Evolutionary conservation across 2,888 invertebrate species (phyloP), one percentile per base, ranked within the genome.

Genomic region (Cephus rjabovi): DNA sequence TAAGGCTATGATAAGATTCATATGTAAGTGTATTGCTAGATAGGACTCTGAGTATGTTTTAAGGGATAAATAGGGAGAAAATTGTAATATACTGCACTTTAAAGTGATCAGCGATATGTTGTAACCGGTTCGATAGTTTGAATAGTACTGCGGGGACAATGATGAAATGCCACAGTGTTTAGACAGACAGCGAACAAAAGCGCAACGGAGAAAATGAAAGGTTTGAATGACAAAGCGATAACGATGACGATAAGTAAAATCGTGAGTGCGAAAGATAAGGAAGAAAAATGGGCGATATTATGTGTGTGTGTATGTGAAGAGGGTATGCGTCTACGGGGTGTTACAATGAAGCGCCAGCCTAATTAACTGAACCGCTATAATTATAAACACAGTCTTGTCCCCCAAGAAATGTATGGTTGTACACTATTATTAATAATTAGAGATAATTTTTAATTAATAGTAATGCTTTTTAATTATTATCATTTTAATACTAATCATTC

Each of bases 391-490:
- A 85, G 87, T 87, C 85, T 85, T 87, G 79, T 86, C 84, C 84
- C 86, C 79, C 83, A 85, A 87, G 85, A 84, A 85, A 86, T 87
- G 88, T 89, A 90, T 91, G 90, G 88, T 90, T 91, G 91, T 91
- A 90, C 86, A 91, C 90, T 90, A 91, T 90, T 91, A 91, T 89
- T 90, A 90, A 89, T 90, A 90, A 90, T 89, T 89, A 86, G 90
- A 90, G 89, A 86, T 89, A 90, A 90, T 88, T 91, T 90, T 89
- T 90, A 90, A 90, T 89, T 89, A 83, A 86, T 90, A 90, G 87
- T 86, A 87, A 85, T 89, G 87, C 88, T 88, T 86, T 87, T 88
- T 87, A 89, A 89, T 86, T 88, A 85, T 89, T 90, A 90, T 90
- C 88, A 87, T 90, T 91, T 90, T 89, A 90, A 88, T 90, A 90